Base-by-base conservation (phyloP, 1,140 invertebrate genomes). In the Cotesia glomerata region DNA sequence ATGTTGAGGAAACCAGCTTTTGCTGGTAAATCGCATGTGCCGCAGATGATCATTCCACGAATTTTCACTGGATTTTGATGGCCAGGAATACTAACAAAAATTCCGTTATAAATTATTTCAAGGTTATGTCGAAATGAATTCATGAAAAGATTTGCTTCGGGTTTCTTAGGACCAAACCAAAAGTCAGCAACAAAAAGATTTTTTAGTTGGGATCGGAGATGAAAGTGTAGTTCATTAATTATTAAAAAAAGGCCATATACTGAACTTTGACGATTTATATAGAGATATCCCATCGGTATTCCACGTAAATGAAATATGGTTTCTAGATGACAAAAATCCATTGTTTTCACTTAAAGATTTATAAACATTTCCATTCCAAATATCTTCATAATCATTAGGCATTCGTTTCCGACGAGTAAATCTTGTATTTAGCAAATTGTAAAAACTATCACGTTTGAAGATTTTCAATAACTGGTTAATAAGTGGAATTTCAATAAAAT, bases 191-290 rank as follows among this genome's bases (percentile, higher is more conserved):
- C 3, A 1, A 74, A 54, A 2, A 68, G 34, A 65, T 74, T 74
- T 51, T 71, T 62, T 39, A 66, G 67, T 45, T 32, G 34, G 1
- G 14, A 51, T 35, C 73, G 36, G 13, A 65, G 7, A 2, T 35
- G 32, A n/a, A 18, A 64, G 32, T 61, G 72, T 13, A 70, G 45
- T 34, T 74, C 67, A 49, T 69, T 79, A 4, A 81, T 67, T 7
- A 64, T 64, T 4, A 78, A 36, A 18, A 78, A 14, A 18, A 18
- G 79, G 78, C 79, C 79, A 81, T 7, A 80, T 69, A 45, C 61
- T 69, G 65, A 71, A 72, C 66, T 76, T 77, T 26, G 78, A 81
- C 3, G 79, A 80, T 66, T 76, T 75, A 59, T 75, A 81, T 2
- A 80, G 16, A 5, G 73, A 64, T 34, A 80, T 72, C 9, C 78